Conservation (phyloP, 2,113 vertebrate species). For the Euleptes europaea region DNA sequence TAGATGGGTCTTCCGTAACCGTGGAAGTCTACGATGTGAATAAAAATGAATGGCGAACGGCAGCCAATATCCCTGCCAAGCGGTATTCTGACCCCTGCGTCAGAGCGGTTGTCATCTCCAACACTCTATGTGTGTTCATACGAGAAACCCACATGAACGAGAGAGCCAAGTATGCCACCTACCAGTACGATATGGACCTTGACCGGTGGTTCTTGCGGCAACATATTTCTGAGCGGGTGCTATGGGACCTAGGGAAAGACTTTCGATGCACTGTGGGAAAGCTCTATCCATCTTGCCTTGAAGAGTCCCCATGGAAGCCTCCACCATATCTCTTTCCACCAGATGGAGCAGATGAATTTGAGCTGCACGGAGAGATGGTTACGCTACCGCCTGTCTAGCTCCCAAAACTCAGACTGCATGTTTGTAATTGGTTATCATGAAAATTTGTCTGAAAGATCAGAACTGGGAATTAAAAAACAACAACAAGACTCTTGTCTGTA, state of each 20-base stretch:
- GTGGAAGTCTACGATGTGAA: constrained; percentile 95
- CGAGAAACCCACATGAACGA: constrained; percentile 95
- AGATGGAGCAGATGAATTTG: constrained; percentile 91
- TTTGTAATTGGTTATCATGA: constrained; percentile 49
- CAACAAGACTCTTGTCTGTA: constrained; percentile 70
- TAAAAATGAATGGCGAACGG: constrained; percentile 94
- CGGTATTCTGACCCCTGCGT: constrained; percentile 92
- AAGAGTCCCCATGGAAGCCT: constrained; percentile 97
- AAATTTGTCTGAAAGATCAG: constrained; percentile 58
- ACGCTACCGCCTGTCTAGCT: constrained; percentile 88
- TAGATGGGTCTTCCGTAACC: constrained; percentile 90
- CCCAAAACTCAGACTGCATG: constrained; percentile 40
- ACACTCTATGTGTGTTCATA: constrained; percentile 92
- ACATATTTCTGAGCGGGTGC: constrained; percentile 91
- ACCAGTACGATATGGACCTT: constrained; percentile 90
- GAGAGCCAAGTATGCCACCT: constrained; percentile 92
- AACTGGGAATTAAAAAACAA: constrained; percentile 59
- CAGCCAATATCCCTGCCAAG: constrained; percentile 94
- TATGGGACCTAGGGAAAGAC: constrained; percentile 95
- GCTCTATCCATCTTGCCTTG: constrained; percentile 96
- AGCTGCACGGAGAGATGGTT: constrained; percentile 91
- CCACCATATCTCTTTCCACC: constrained; percentile 94
- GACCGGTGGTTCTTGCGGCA: constrained; percentile 94
- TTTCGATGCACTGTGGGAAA: constrained; percentile 96
- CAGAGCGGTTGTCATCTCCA: constrained; percentile 90